Evolutionary conservation across 2,797 vertebrate species (phyloP).

Genomic region (Molossus molossus): DNA sequence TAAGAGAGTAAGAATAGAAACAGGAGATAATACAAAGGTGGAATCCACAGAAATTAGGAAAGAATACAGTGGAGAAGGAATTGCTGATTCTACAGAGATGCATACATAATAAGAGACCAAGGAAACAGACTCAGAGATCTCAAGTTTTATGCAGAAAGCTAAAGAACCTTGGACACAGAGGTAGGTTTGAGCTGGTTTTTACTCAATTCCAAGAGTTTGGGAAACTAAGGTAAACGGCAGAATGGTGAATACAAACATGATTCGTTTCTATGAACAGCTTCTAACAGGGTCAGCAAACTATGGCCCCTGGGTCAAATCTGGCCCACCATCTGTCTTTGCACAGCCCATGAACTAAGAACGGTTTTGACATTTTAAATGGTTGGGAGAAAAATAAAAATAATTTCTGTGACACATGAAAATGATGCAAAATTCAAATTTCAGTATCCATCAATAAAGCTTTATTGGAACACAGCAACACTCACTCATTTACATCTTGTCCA

Average conservation of each 20-base stretch:
- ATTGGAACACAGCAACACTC: neutral
- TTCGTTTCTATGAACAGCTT: neutral
- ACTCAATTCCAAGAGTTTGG: neutral
- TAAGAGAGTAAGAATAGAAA: neutral
- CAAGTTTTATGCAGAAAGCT: neutral
- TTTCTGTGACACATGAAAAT: neutral
- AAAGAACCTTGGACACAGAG: neutral
- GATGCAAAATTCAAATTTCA: neutral
- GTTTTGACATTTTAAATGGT: neutral
- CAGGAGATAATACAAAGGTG: neutral
- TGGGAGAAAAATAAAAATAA: neutral
- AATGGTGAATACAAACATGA: neutral
- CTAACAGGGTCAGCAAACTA: neutral
- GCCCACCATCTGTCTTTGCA: neutral
- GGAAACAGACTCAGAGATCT: neutral
- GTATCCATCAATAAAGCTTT: neutral
- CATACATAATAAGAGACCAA: neutral
- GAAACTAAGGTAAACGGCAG: neutral
- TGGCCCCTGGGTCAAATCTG: neutral
- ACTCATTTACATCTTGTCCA: neutral
- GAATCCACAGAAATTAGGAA: neutral
- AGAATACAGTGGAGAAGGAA: neutral
- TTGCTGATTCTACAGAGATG: neutral
- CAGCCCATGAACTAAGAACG: neutral
- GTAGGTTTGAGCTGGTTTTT: neutral